These are phyloP conservation scores for Scrobipalpa costella DNA, from an alignment of 2,888 invertebrate genomes.

Conservation along the genomic window DNA sequence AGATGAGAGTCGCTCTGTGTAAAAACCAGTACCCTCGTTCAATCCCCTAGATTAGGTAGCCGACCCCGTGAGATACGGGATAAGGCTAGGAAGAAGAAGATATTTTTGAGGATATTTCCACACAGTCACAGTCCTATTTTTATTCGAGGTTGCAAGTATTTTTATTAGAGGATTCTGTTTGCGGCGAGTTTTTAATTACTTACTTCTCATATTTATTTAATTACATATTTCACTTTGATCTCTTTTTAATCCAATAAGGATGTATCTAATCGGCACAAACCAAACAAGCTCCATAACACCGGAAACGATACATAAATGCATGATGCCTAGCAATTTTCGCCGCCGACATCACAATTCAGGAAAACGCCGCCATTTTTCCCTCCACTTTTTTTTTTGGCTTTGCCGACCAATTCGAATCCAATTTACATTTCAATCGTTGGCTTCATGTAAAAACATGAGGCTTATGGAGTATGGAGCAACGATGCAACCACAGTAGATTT, in stretches of 20 bases:
- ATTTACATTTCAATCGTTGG: conserved; percentile 73
- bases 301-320: conserved; percentile 36
- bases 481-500: conserved; percentile 35
- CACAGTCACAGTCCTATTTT: no score
- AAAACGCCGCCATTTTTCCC: conserved; percentile 53
- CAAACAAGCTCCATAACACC: conserved; percentile 8
- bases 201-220: no score
- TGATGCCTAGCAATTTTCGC: conserved; percentile 49
- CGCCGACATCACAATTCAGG: conserved; percentile 52
- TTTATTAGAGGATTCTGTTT: no score
- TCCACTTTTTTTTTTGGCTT: conserved; percentile 61
- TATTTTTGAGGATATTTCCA: no score
- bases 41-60: no score
- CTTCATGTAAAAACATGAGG: conserved; percentile 74
- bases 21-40: no score
- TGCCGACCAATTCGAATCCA: conserved; percentile 71
- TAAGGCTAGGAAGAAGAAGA: no score
- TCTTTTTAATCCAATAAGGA: conserved; percentile 1
- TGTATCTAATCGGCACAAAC: conserved; percentile 9
- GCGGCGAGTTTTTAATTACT: no score
- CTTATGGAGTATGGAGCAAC: conserved; percentile 51
- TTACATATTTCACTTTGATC: background rate
- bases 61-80: no score
- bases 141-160: no score
- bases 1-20: no score